These are phyloP conservation scores for Noctua pronuba DNA, from an alignment of 2,888 invertebrate species.

Conservation along the genomic window DNA sequence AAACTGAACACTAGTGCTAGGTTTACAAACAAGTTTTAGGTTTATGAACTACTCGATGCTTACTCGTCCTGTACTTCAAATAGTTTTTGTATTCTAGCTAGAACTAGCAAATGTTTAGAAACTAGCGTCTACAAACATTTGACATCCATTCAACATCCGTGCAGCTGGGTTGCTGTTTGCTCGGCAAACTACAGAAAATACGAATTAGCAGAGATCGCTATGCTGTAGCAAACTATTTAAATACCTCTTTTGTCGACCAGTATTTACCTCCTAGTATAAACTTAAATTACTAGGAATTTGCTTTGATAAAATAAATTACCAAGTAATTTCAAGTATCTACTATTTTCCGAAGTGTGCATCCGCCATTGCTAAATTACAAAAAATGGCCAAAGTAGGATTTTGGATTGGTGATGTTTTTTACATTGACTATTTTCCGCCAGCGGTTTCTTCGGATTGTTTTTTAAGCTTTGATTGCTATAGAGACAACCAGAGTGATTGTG, in stretches of 20 bases:
- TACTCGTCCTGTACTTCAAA: background rate
- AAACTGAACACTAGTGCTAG: background rate
- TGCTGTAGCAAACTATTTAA: background rate
- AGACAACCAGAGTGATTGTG: background rate
- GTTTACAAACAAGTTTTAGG: background rate
- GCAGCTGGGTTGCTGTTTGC: constrained; percentile 3
- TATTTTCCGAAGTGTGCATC: background rate
- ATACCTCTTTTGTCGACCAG: background rate
- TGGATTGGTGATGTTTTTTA: background rate
- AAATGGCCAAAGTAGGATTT: background rate
- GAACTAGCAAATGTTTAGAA: background rate
- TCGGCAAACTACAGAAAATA: constrained; percentile 8
- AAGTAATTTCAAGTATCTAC: background rate
- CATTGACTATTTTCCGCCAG: background rate
- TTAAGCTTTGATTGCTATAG: too few relatives aligned
- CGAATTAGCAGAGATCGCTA: background rate
- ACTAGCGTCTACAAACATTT: constrained; percentile 10
- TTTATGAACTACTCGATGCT: background rate
- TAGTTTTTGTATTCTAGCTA: background rate
- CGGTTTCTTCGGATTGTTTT: background rate
- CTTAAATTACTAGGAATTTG: background rate
- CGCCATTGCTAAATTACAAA: background rate
- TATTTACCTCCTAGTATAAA: background rate
- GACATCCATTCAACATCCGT: constrained; percentile 1
- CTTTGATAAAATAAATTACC: background rate